Evolutionary conservation across 2,113 vertebrate species (phyloP).

Genomic region (Ageneiosus marmoratus): DNA sequence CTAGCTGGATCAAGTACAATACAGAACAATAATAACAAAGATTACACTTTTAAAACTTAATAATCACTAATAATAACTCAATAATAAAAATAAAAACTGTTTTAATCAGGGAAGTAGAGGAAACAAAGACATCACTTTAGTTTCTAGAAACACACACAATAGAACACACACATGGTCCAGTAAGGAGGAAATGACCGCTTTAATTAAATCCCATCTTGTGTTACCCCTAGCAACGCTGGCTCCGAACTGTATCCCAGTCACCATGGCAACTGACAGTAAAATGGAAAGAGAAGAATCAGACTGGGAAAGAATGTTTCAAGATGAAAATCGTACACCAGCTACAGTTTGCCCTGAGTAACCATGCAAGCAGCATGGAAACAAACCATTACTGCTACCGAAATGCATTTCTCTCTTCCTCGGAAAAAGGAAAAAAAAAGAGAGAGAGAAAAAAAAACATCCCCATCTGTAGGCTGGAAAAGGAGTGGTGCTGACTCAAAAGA

Average conservation of each 20-base stretch:
- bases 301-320: background rate
- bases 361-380: background rate
- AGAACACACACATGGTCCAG: constrained; percentile 39
- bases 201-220: constrained; percentile 66
- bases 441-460: no score
- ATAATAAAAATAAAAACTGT: no score
- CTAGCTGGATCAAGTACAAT: background rate
- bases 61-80: no score
- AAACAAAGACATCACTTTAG: background rate
- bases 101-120: background rate
- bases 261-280: constrained; percentile 70
- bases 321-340: background rate
- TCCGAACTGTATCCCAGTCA: constrained; percentile 65
- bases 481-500: constrained; percentile 42
- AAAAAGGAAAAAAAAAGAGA: constrained; percentile 38
- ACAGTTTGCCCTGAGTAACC: background rate
- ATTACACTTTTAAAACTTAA: background rate
- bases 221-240: constrained; percentile 72
- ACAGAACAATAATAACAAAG: background rate
- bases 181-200: constrained; percentile 59
- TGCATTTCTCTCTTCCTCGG: background rate
- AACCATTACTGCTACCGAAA: constrained; percentile 15
- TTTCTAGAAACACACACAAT: constrained; percentile 34
- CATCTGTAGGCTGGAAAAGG: constrained; percentile 24
- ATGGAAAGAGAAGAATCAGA: constrained; percentile 13